Base-by-base conservation (phyloP, 2,888 invertebrate genomes). In the Theretra japonica region DNA sequence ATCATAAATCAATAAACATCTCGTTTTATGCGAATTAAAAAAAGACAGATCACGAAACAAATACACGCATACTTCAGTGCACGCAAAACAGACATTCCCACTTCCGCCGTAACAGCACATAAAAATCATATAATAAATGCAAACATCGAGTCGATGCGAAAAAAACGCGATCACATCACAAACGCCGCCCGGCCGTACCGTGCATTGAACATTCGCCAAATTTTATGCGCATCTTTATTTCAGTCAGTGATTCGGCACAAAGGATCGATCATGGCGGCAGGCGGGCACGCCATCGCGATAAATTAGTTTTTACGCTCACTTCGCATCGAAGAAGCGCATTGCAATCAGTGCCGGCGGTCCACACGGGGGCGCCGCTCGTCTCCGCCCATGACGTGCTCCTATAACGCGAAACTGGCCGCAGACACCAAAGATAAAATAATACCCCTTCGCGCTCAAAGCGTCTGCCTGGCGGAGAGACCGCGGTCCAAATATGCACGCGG, bases 271-370 rank as follows among this genome's bases (percentile, higher is more conserved):
- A 87, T 76, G 76, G 79, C n/a, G n/a, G n/a, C n/a, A n/a, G n/a
- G n/a, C 74, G 85, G 82, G 85, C 93, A 94, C 93, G 93, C 93
- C 76, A 93, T 85, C 80, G 78, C 90, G 85, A 92, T 93, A 90
- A 91, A 90, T 92, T 90, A 92, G 91, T 94, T 93, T 93, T 93
- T 92, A 88, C 87, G 87, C 82, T 86, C 85, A 83, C 86, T 88
- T 83, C 83, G 70, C 59, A 59, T 60, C 60, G 57, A 53, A 70
- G 69, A 58, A 57, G 70, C 70, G 30, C 30, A 70, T 28, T 60
- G 53, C 70, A 70, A 70, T 60, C 50, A 70, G 70, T 60, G 50
- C n/a, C 21, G 82, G 86, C 86, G 84, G 83, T 77, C 81, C 79
- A 81, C 75, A 81, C 81, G 83, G 80, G 79, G 79, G 76, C 78